Conservation (phyloP, 2,888 invertebrate species). For the Cactoblastis cactorum region DNA sequence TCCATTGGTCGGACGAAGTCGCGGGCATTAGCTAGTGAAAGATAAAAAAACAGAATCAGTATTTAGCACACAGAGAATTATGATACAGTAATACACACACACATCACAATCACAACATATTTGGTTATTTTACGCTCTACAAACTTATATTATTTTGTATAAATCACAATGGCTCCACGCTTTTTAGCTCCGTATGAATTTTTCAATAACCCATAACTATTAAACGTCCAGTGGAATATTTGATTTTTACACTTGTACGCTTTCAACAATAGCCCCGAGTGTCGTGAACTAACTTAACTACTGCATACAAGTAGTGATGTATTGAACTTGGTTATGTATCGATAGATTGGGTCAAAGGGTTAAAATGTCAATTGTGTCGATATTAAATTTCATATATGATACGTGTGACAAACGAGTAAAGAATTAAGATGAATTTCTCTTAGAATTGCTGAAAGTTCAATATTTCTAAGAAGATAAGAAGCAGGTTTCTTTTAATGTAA, state of each 20-base stretch:
- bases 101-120: conserved; percentile 32
- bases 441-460: no score
- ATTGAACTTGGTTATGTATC: background rate
- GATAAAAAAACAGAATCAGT: no score
- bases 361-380: background rate
- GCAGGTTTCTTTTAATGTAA: no score
- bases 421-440: no score
- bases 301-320: background rate
- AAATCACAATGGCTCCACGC: conserved; percentile 43
- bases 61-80: background rate
- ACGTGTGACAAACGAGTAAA: no score
- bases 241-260: conserved; percentile 1
- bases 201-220: conserved; percentile 27
- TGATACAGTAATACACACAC: background rate
- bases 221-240: conserved; percentile 16
- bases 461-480: no score
- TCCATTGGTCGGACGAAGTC: no score
- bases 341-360: background rate
- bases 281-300: no score
- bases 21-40: no score
- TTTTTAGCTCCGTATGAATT: conserved; percentile 49
- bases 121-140: conserved; percentile 57
- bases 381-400: no score
- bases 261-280: conserved; percentile 18
- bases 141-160: conserved; percentile 43